Percentiles rank a stretch among this genome's conserved stretches.
These are phyloP conservation scores for Erythrolamprus reginae DNA, from an alignment of 2,113 vertebrate species.

Conservation along the genomic window DNA sequence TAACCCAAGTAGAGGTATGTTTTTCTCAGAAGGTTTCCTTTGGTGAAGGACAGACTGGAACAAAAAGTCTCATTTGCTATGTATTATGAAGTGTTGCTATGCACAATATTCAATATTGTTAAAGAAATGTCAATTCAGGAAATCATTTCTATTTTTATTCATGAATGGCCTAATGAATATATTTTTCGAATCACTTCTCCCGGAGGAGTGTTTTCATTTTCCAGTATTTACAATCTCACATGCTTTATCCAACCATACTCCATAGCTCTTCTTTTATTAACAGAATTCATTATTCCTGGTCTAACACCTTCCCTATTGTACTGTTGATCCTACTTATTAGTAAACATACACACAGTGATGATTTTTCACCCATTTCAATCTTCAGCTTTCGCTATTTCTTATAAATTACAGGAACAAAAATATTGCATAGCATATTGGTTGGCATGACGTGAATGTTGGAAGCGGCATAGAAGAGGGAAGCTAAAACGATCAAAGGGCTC, in stretches of 20 bases:
- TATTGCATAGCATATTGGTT: background rate
- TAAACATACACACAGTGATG: background rate
- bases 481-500: background rate
- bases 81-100: background rate
- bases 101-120: background rate
- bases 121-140: constrained; percentile 19
- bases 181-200: too few species aligned
- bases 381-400: background rate
- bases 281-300: background rate
- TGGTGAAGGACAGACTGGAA: background rate
- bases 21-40: constrained; percentile 1
- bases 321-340: background rate
- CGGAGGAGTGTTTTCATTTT: background rate
- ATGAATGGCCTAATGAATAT: background rate
- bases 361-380: background rate
- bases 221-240: too few species aligned
- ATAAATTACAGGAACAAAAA: background rate
- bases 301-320: background rate
- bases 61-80: constrained; percentile 35
- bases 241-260: background rate
- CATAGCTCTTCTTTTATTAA: background rate
- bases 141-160: background rate
- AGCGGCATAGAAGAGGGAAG: background rate
- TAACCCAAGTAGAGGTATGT: background rate
- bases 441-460: background rate